Percentiles rank a stretch among this genome's conserved stretches.
phyloP scores from a whole-genome alignment of 2,113 vertebrate species.

The Pogona vitticeps region DNA sequence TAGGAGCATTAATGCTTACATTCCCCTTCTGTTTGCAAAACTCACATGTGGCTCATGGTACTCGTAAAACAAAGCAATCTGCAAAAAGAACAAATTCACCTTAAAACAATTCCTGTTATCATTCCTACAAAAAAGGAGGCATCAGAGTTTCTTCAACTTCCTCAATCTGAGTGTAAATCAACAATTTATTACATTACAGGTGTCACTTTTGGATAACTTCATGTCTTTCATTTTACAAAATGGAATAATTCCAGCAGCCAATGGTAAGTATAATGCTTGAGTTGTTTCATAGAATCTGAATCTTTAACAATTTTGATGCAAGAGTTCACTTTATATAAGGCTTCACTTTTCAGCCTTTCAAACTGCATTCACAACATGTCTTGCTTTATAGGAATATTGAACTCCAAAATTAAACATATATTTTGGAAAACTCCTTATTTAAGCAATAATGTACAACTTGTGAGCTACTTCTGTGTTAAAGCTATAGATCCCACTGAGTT shows the following conservation, averaged over 20 bases:
- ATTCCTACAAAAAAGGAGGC: not conserved
- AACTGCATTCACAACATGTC: not conserved
- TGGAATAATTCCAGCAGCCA: slow-evolving; percentile 73
- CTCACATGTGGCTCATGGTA: not conserved
- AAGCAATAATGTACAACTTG: not conserved
- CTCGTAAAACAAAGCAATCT: not conserved
- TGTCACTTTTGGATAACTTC: slow-evolving; percentile 73
- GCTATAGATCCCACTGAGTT: not conserved
- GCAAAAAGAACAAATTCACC: not conserved
- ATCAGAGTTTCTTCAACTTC: accelerated
- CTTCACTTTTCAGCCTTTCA: not conserved
- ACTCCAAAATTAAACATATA: not conserved
- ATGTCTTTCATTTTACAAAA: slow-evolving; percentile 76
- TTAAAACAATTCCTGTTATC: not conserved
- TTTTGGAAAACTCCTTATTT: not conserved
- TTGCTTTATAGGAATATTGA: not conserved
- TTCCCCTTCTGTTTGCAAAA: not conserved
- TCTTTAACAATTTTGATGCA: not conserved
- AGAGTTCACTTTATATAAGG: not conserved
- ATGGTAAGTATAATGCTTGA: slow-evolving; percentile 65
- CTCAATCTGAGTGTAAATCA: not conserved
- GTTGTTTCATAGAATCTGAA: not conserved
- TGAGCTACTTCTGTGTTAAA: not conserved
- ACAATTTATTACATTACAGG: slow-evolving; percentile 48
- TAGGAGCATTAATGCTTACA: not conserved